Conservation (phyloP, 2,797 vertebrate species). For the Cynopterus sphinx region DNA sequence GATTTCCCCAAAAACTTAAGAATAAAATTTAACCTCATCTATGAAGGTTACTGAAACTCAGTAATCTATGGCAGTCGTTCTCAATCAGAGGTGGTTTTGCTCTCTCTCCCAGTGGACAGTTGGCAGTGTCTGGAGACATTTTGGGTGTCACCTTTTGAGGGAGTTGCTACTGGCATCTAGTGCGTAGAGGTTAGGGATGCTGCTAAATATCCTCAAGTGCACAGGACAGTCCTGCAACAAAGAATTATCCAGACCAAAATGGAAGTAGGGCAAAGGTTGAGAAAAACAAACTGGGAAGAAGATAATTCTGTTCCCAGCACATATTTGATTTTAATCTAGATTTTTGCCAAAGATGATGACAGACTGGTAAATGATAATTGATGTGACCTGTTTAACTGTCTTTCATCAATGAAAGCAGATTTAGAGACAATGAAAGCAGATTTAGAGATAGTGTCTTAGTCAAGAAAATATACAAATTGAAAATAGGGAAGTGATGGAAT, state of each 20-base stretch:
- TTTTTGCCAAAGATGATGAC: not conserved
- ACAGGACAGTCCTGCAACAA: no score
- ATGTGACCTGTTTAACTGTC: not conserved
- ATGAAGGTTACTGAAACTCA: not conserved
- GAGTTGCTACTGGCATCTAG: not conserved
- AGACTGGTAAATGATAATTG: not conserved
- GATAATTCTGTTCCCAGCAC: not conserved
- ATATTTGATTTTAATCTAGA: not conserved
- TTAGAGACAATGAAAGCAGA: not conserved
- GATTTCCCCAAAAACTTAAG: not conserved
- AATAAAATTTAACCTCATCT: not conserved
- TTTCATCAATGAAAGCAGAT: not conserved
- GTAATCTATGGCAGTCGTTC: not conserved
- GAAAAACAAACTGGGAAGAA: not conserved
- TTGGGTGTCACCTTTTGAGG: not conserved
- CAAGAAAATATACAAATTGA: not conserved
- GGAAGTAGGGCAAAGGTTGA: not conserved
- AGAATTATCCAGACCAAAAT: not conserved
- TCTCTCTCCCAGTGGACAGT: not conserved
- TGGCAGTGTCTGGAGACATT: not conserved
- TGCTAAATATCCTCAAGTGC: not conserved
- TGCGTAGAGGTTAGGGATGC: not conserved
- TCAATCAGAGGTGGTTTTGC: not conserved
- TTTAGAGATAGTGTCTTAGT: not conserved
- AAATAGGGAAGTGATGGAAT: not conserved